Percentiles rank a stretch among this genome's conserved stretches.
These are phyloP conservation scores for Chymomyza procnemis DNA, from an alignment of 2,888 invertebrate species.

Conservation along the genomic window DNA sequence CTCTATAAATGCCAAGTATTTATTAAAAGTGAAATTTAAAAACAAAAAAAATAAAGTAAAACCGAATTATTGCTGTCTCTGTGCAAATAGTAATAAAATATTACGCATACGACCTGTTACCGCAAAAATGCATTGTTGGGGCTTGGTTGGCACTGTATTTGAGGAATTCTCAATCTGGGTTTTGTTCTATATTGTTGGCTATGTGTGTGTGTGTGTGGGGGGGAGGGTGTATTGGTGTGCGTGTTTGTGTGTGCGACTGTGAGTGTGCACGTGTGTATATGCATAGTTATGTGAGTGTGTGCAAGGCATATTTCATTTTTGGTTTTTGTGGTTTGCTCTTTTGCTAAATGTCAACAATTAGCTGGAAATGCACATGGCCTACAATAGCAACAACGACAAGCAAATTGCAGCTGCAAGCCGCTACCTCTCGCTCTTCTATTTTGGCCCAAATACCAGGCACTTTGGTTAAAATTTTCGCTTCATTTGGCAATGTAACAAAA, in stretches of 20 bases:
- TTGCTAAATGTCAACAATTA: constrained; percentile 26
- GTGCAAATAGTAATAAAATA: neutral
- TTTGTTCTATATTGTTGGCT: neutral
- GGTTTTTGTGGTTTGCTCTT: constrained; percentile 22
- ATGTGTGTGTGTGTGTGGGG: constrained; percentile 15
- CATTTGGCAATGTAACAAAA: constrained; percentile 22
- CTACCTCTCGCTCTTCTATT: neutral
- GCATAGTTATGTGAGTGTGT: too few relatives aligned
- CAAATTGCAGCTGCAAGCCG: neutral
- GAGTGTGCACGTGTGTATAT: too few relatives aligned
- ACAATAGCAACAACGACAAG: neutral
- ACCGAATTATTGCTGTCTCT: too few relatives aligned
- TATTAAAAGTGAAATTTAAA: neutral
- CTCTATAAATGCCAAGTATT: neutral
- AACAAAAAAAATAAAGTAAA: neutral
- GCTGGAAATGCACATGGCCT: constrained; percentile 7
- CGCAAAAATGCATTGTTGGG: neutral
- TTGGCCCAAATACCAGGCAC: constrained; percentile 7
- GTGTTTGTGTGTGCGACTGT: neutral
- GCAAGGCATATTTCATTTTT: constrained; percentile 18
- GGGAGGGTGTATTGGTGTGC: constrained; percentile 10
- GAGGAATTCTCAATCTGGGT: too few relatives aligned
- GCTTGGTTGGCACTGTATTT: neutral
- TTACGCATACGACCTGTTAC: neutral
- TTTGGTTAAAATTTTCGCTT: constrained; percentile 19